A percentile compares a stretch with the other conserved stretches of the same genome.
Evolutionary conservation across 2,888 invertebrate species (phyloP).

Genomic region (Notodonta dromedarius): DNA sequence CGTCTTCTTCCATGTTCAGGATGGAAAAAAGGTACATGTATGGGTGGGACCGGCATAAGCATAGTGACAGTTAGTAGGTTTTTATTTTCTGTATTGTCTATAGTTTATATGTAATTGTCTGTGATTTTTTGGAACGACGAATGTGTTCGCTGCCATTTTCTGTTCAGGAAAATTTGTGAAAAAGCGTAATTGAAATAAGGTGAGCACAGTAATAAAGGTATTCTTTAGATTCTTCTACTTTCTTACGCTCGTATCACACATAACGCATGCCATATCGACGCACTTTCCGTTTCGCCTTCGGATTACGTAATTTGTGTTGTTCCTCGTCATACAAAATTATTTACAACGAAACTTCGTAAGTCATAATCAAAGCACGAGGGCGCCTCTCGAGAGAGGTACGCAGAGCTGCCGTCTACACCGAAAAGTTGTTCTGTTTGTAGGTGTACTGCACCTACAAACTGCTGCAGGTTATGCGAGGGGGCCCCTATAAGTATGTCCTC

Average conservation of each 20-base stretch:
- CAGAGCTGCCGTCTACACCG: constrained; percentile 85
- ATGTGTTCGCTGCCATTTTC: constrained; percentile 81
- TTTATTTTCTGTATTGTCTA: constrained; percentile 2
- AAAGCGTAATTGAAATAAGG: constrained; percentile 64
- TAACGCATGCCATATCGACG: constrained; percentile 57
- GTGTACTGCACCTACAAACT: constrained; percentile 85
- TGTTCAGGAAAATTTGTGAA: constrained; percentile 53
- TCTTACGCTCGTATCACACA: constrained; percentile 48
- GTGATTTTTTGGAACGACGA: constrained; percentile 58
- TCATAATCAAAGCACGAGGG: constrained; percentile 57
- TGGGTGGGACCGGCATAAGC: no score
- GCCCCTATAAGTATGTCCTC: constrained; percentile 77
- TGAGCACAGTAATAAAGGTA: constrained; percentile 72
- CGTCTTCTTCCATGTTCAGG: no score
- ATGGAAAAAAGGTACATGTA: no score
- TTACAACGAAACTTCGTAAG: constrained; percentile 65
- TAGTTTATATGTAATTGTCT: constrained; percentile 46
- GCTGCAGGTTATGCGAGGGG: constrained; percentile 83
- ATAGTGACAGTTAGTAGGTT: no score
- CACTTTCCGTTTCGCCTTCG: constrained; percentile 53
- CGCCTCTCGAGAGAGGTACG: constrained; percentile 62
- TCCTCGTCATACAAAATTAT: constrained; percentile 67
- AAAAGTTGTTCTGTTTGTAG: constrained; percentile 89
- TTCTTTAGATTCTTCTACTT: constrained; percentile 41
- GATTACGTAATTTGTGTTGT: constrained; percentile 81